Evolutionary conservation across 2,113 vertebrate species (phyloP).

Genomic region (Madoqua kirkii): DNA sequence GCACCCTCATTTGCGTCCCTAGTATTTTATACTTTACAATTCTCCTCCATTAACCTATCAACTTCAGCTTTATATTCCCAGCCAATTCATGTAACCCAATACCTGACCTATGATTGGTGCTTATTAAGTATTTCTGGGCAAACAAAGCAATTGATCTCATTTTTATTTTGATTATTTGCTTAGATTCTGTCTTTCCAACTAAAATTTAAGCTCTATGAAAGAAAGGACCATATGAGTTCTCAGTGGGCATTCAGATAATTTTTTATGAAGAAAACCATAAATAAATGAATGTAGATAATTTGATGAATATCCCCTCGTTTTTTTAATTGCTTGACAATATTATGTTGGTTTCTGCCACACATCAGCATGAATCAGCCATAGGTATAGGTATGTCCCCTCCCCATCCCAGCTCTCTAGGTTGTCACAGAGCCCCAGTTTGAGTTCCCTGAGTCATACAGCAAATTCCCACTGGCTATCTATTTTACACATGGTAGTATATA

Average conservation of each 20-base stretch:
- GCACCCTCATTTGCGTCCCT: not conserved
- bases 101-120: not conserved
- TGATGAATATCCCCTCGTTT: not conserved
- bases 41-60: not conserved
- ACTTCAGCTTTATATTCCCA: not conserved
- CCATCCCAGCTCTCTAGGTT: not conserved
- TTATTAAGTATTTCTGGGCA: not conserved
- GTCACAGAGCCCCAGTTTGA: not conserved
- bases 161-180: slow-evolving; percentile 5
- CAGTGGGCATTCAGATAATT: not conserved
- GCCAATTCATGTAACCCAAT: not conserved
- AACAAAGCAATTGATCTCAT: not conserved
- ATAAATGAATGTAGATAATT: not conserved
- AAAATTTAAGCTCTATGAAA: not conserved
- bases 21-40: not conserved
- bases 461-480: not conserved
- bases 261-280: not conserved
- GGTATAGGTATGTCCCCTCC: not conserved
- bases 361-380: not conserved
- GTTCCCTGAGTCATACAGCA: not conserved
- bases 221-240: not conserved
- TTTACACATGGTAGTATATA: not conserved
- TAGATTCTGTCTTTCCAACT: not conserved
- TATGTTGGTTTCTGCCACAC: not conserved
- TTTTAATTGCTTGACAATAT: not conserved